These are phyloP conservation scores for Peromyscus attwateri DNA, from an alignment of 2,797 vertebrate species.

Conservation along the genomic window DNA sequence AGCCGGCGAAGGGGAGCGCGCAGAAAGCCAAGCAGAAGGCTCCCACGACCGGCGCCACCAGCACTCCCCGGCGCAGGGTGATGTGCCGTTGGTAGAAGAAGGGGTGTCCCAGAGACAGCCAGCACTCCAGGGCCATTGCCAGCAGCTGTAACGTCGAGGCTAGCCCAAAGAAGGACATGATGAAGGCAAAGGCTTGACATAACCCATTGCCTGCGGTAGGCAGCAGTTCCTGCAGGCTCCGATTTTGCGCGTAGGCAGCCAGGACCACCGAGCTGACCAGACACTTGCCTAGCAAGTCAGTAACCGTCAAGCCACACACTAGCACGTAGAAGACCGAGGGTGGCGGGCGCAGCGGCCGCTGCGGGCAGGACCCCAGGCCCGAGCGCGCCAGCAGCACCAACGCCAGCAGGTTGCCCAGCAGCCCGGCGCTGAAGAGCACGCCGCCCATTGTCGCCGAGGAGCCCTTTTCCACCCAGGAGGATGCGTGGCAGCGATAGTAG, in stretches of 20 bases:
- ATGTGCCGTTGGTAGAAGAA: constrained; percentile 88
- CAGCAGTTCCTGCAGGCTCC: constrained; percentile 73
- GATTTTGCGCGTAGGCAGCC: constrained; percentile 83
- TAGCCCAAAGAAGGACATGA: constrained; percentile 90
- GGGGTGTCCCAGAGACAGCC: constrained; percentile 88
- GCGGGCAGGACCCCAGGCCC: constrained; percentile 69
- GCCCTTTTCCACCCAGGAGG: constrained; percentile 81
- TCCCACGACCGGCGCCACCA: constrained; percentile 75
- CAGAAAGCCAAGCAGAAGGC: constrained; percentile 87
- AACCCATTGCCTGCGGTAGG: constrained; percentile 44
- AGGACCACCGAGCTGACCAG: constrained; percentile 84
- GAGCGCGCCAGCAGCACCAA: constrained; percentile 87
- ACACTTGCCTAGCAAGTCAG: constrained; percentile 89
- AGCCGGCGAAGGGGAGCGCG: constrained; percentile 86
- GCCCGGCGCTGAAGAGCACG: constrained; percentile 86
- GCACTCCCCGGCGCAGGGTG: constrained; percentile 79
- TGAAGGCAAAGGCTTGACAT: constrained; percentile 87
- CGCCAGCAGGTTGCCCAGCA: constrained; percentile 88
- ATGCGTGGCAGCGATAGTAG: constrained; percentile 83
- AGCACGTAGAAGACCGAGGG: constrained; percentile 88
- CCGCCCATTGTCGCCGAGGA: constrained; percentile 84
- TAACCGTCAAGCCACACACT: constrained; percentile 87
- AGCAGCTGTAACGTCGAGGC: constrained; percentile 89
- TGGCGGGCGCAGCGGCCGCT: constrained; percentile 68
- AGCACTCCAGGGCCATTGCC: constrained; percentile 91